phyloP scores from a whole-genome alignment of 2,113 vertebrate species.

The Eretmochelys imbricata region DNA sequence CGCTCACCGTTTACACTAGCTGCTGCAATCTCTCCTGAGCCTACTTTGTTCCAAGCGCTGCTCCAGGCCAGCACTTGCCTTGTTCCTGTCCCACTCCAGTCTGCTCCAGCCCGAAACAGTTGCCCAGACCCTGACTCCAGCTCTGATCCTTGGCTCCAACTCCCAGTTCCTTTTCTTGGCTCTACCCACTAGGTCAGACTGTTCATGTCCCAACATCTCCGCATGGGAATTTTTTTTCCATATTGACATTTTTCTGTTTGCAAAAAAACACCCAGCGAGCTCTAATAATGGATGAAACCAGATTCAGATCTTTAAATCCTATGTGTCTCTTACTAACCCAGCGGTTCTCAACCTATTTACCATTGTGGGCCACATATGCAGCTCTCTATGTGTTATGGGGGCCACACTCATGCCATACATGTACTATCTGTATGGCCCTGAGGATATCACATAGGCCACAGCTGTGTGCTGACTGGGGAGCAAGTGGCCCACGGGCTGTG shows the following conservation, averaged over 20 bases:
- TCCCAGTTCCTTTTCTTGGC: not conserved
- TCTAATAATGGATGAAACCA: not conserved
- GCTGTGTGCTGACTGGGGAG: no score
- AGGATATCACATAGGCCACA: no score
- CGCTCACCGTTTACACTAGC: not conserved
- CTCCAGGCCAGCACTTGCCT: not conserved
- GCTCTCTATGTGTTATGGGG: no score
- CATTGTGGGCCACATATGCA: no score
- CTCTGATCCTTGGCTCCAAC: not conserved
- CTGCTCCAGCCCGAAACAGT: not conserved
- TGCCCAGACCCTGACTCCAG: not conserved
- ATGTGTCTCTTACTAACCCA: not conserved
- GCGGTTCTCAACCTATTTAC: no score
- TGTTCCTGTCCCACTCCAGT: not conserved
- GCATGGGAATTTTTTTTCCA: not conserved
- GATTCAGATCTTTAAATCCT: not conserved
- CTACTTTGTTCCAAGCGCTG: not conserved
- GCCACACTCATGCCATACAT: no score
- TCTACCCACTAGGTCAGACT: not conserved
- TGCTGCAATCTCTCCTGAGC: not conserved
- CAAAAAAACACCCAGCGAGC: conserved; percentile 2
- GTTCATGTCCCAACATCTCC: not conserved
- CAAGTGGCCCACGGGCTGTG: no score
- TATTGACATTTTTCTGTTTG: conserved; percentile 3
- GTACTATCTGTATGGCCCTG: no score